Base-by-base conservation (phyloP, 2,797 vertebrate genomes). In the Sebastes vulpes region DNA sequence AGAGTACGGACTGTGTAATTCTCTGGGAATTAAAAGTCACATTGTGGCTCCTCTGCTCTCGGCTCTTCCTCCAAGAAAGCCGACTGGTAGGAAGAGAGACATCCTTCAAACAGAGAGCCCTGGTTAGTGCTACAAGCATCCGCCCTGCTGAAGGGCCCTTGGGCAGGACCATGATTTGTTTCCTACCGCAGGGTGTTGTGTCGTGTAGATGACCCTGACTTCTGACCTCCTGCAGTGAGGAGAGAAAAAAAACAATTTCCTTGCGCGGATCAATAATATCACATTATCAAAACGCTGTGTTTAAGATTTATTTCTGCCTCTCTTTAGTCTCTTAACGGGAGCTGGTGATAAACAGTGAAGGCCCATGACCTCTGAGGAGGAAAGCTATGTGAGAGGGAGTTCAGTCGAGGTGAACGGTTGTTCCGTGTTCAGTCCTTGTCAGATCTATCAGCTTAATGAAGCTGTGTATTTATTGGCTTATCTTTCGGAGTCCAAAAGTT, bases 281-380 rank as follows among this genome's bases (percentile, higher is more conserved):
- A 70, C 81, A 91, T 92, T 79, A 90, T 92, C 65, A 91, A 92
- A 90, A 84, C 72, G 82, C 69, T 11, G 72, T 82, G 67, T 80
- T 81, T 71, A 72, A 82, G 86, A 89, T 85, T 82, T 76, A 90
- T 88, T 31, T 64, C 67, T 75, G n/a, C 26, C 16, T 64, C 38
- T 46, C 58, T 82, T 72, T 63, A 38, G 69, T 54, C 25, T 77
- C 56, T 57, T 79, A 74, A 83, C 74, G 60, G 77, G 60, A 65
- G 78, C 5, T 28, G 77, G 68, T 89, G 73, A 91, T 71, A 50
- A 69, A 86, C 64, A 71, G 56, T 9, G 60, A 59, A 46, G 20
- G 64, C 54, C 52, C 3, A 1, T 69, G 81, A 71, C 87, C 84
- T 79, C 75, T 20, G 38, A 57, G 42, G 57, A 46, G 35, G 42